phyloP scores from a whole-genome alignment of 2,797 vertebrate species.

The Cynodonichthys magdalenae region DNA sequence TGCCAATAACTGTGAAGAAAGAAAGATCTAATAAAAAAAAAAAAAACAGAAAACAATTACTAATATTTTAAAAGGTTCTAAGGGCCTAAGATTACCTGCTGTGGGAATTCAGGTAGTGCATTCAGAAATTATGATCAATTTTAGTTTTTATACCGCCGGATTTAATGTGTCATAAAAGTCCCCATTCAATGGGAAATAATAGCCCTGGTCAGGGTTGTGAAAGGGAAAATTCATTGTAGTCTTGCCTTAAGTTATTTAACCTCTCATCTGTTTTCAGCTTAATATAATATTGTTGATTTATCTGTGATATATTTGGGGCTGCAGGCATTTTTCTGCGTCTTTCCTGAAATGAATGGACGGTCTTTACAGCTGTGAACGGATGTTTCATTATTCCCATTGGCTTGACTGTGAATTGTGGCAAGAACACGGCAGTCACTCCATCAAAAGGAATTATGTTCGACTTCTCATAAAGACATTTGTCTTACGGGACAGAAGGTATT shows the following conservation, averaged over 20 bases:
- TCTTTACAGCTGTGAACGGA: slow-evolving; percentile 84
- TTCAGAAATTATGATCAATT: slow-evolving; percentile 83
- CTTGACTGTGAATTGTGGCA: slow-evolving; percentile 84
- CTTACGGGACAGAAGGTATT: slow-evolving; percentile 91
- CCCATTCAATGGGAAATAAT: slow-evolving; percentile 84
- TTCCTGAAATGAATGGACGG: slow-evolving; percentile 91
- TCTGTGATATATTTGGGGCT: slow-evolving; percentile 95
- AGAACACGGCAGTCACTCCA: slow-evolving; percentile 86
- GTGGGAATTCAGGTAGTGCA: slow-evolving; percentile 57
- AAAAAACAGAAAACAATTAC: slow-evolving; percentile 14
- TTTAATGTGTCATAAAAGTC: slow-evolving; percentile 85
- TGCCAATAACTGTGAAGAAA: no score
- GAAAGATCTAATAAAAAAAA: neutral
- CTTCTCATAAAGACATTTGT: slow-evolving; percentile 90
- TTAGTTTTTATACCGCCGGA: slow-evolving; percentile 80
- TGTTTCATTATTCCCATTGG: slow-evolving; percentile 90
- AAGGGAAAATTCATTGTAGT: slow-evolving; percentile 89
- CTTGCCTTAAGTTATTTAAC: slow-evolving; percentile 89
- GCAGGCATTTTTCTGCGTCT: slow-evolving; percentile 83
- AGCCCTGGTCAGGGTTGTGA: slow-evolving; percentile 83
- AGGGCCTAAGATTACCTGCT: slow-evolving; percentile 62
- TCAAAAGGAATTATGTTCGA: slow-evolving; percentile 93
- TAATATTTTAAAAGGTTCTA: slow-evolving; percentile 43
- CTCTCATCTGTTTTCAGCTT: slow-evolving; percentile 89
- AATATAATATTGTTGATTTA: slow-evolving; percentile 99